These are phyloP conservation scores for Drosophila mimetica DNA, from an alignment of 2,888 invertebrate genomes.

Conservation along the genomic window DNA sequence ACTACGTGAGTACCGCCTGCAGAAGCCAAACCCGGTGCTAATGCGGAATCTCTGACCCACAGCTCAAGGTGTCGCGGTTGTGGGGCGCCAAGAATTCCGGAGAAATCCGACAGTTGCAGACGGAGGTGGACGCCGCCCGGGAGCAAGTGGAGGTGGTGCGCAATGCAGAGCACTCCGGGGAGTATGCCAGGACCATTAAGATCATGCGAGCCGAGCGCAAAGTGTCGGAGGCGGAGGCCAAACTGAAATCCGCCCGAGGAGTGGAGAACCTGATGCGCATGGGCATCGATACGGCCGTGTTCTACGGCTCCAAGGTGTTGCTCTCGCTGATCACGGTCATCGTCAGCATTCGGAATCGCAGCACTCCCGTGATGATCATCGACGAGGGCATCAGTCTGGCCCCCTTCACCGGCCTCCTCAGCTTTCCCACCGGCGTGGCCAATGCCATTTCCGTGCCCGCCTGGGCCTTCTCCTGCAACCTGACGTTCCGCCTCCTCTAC, in stretches of 20 bases:
- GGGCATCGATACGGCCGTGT: constrained; percentile 69
- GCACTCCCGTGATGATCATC: constrained; percentile 84
- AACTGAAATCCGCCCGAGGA: constrained; percentile 55
- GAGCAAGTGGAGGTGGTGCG: constrained; percentile 64
- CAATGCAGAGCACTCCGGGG: constrained; percentile 62
- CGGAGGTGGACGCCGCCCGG: constrained; percentile 61
- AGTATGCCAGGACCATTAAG: constrained; percentile 74
- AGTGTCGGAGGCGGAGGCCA: constrained; percentile 58
- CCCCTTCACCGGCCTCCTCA: constrained; percentile 85
- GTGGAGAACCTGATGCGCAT: constrained; percentile 62
- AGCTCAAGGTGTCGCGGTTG: constrained; percentile 69
- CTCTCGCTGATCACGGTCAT: constrained; percentile 82
- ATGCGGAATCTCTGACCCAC: background rate
- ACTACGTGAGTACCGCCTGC: constrained; percentile 53
- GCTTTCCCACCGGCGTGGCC: constrained; percentile 85
- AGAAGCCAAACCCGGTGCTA: background rate
- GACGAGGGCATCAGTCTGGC: constrained; percentile 84
- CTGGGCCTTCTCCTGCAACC: constrained; percentile 85
- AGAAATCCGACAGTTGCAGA: constrained; percentile 32
- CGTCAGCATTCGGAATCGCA: constrained; percentile 84
- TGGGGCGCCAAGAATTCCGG: constrained; percentile 32
- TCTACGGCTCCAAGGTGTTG: constrained; percentile 83
- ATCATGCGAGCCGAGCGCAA: constrained; percentile 80
- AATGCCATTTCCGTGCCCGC: constrained; percentile 86
- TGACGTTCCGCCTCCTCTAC: constrained; percentile 82